Evolutionary conservation across 1,140 invertebrate species (phyloP), one percentile per base, ranked within the genome.

Genomic region (Cylas formicarius): DNA sequence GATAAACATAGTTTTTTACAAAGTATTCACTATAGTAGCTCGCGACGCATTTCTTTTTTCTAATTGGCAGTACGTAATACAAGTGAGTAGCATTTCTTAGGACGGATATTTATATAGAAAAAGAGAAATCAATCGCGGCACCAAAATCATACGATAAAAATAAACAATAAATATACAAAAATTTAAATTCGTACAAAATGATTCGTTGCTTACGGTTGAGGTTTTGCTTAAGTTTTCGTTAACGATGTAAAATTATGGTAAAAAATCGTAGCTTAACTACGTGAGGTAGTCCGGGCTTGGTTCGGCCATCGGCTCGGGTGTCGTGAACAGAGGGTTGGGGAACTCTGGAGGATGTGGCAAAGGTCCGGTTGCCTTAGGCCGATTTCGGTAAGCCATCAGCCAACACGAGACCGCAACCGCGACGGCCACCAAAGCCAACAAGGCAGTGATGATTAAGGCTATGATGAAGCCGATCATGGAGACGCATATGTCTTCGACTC

Each of bases 321-420:
- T 89, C 58, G 89, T 87, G 68, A 93, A 92, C 52, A 95, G 72
- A 36, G 90, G 90, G 65, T 95, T 94, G 36, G 90, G 90, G 71
- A 95, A 93, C 69, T 94, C 89, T 50, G 88, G 84, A 36, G 90
- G 90, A 74, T 95, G 90, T 50, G 90, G 90, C 60, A 95, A 74
- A 45, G 90, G 90, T 33, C 89, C 90, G 42, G 84, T 76, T 33
- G 81, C 78, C 58, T 88, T 87, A 33, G 87, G 85, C 57, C 85
- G 78, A 49, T 88, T 77, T 56, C 90, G 72, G 70, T 92, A 93
- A 44, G 90, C 90, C 77, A 94, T 88, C 31, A 94, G 72, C 90
- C 90, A 95, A 67, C 90, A 94, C 24, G 89, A 92, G 16, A 94
- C 90, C 29, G 90, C 90, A 22, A 93, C 86, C 14, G 90, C 90